These are phyloP conservation scores for Bombus sibiricus DNA, from an alignment of 1,140 invertebrate genomes.

Conservation along the genomic window DNA sequence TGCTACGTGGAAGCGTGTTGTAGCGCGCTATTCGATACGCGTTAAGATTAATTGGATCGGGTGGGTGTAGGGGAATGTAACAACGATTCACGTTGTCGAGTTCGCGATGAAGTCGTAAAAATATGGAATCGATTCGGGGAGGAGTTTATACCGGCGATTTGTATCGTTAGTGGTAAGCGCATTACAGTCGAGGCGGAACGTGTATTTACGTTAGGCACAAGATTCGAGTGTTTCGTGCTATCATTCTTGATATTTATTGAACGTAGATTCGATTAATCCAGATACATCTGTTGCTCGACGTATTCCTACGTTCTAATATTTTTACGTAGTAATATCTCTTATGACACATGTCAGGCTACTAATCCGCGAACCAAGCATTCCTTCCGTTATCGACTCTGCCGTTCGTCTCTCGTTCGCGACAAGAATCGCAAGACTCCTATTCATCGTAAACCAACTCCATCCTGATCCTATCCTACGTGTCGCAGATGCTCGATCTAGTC, in stretches of 20 bases:
- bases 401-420: slow-evolving; percentile 33
- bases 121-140: neutral
- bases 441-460: neutral
- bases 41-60: slow-evolving; percentile 3
- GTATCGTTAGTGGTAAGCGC: neutral
- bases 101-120: slow-evolving; percentile 3
- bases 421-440: slow-evolving; percentile 15
- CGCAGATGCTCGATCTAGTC: neutral
- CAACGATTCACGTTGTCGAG: neutral
- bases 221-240: neutral
- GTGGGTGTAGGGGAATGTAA: neutral
- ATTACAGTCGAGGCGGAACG: neutral
- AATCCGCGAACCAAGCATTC: neutral
- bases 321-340: neutral
- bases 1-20: no score
- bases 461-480: neutral
- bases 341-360: neutral
- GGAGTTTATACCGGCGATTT: neutral
- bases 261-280: neutral
- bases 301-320: neutral
- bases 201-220: no score
- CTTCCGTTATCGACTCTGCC: neutral
- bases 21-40: neutral
- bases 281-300: neutral
- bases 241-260: neutral